Conservation (phyloP, 2,113 vertebrate species). For the Anarhynchus alexandrinus region DNA sequence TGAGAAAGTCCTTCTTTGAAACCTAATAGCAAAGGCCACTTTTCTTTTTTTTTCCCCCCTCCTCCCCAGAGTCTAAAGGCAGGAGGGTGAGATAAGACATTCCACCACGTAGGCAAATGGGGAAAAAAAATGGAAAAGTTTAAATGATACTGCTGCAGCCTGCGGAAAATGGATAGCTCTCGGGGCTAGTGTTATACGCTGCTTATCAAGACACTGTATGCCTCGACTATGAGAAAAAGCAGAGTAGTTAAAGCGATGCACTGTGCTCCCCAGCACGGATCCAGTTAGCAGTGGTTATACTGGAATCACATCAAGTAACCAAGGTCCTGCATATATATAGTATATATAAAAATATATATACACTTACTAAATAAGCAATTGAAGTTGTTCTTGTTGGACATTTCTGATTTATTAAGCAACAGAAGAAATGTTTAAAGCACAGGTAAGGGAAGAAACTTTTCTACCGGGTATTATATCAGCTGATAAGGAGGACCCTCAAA, state of each 20-base stretch:
- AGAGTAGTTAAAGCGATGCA: not conserved
- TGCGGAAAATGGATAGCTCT: not conserved
- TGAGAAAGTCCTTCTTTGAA: constrained; percentile 7
- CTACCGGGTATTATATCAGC: not conserved
- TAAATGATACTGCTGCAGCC: not conserved
- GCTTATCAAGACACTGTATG: not conserved
- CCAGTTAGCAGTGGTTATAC: not conserved
- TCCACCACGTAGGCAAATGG: not conserved
- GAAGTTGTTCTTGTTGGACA: not conserved
- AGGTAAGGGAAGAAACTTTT: not conserved
- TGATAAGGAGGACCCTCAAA: not conserved
- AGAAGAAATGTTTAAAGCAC: not conserved
- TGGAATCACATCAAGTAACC: not conserved
- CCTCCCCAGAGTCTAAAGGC: not conserved
- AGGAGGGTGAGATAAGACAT: constrained; percentile 35
- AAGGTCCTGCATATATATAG: not conserved
- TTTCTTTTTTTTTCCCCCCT: not conserved
- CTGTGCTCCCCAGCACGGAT: not conserved
- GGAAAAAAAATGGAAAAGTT: not conserved
- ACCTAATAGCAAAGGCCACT: not conserved
- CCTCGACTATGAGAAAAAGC: not conserved
- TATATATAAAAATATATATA: not conserved
- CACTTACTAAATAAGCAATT: not conserved
- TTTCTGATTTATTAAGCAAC: not conserved
- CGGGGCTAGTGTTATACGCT: not conserved